Conservation (phyloP, 2,797 vertebrate genomes). For the Erpetoichthys calabaricus region DNA sequence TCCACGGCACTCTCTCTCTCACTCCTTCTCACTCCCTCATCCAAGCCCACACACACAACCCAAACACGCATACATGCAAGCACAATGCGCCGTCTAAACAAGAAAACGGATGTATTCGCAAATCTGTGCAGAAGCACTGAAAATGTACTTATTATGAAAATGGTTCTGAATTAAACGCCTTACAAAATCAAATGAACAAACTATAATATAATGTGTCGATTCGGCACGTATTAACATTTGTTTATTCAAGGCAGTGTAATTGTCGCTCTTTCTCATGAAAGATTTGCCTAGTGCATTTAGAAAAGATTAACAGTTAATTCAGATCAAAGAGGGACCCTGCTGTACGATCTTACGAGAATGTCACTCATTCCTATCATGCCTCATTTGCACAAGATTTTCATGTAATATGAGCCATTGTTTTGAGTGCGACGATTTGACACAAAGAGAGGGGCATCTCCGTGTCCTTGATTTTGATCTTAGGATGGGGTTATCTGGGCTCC, state of each 20-base stretch:
- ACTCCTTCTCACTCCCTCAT: no score
- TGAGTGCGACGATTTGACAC: slow-evolving; percentile 54
- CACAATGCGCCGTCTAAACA: no score
- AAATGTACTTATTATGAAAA: no score
- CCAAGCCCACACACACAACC: no score
- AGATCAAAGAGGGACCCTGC: slow-evolving; percentile 73
- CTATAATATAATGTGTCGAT: neutral
- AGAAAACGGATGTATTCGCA: no score
- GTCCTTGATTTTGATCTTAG: slow-evolving; percentile 22
- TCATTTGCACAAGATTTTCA: slow-evolving; percentile 66
- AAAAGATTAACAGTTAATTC: slow-evolving; percentile 66
- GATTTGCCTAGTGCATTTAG: slow-evolving; percentile 47
- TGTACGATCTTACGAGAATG: slow-evolving; percentile 62
- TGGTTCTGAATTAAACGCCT: no score
- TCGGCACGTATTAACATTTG: slow-evolving; percentile 1
- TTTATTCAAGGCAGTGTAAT: slow-evolving; percentile 4
- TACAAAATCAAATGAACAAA: no score
- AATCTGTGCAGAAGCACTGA: no score
- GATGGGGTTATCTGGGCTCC: slow-evolving; percentile 29
- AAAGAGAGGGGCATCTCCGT: slow-evolving; percentile 40
- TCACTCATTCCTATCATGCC: slow-evolving; percentile 62
- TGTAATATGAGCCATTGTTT: slow-evolving; percentile 74
- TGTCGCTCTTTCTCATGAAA: slow-evolving; percentile 35
- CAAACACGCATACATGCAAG: no score
- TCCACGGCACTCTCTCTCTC: no score